Evolutionary conservation across 2,797 vertebrate species (phyloP), one percentile per base, ranked within the genome.

Genomic region (Distichodus sexfasciatus): DNA sequence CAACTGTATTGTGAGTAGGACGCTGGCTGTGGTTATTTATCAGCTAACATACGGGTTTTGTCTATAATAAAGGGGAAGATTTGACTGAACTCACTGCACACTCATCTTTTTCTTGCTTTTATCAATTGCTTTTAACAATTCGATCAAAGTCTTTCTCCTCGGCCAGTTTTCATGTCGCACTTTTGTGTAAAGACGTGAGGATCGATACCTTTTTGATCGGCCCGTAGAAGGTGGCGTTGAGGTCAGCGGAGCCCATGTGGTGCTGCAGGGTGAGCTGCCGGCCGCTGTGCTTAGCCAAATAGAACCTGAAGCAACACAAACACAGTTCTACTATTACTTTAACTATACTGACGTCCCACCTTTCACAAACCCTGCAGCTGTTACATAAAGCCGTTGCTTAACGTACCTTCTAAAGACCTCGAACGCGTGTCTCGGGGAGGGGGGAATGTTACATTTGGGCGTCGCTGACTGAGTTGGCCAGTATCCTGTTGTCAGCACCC

Each of bases 401-500:
- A 81, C 79, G 21, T 24, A 99, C 97, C 96, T 95, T 91, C 97
- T 95, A 89, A 99, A 99, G 82, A 99, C 95, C 90, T 99, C 97
- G 87, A 99, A 99, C 74, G 96, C 96, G 75, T 99, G 97, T 78
- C 96, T 90, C 23, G 97, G 95, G 72, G 97, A 96, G 75, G 95
- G 96, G 60, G 97, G 97, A 88, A 99, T 99, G 92, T 94, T 99
- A 86, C 97, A 99, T 88, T 99, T 99, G 87, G 97, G 97, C 85
- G 97, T 99, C 83, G 97, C 96, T 74, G 97, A 98, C 84, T 99
- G 97, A 66, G 96, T 99, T 69, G 97, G 97, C 97, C 97, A 99
- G 83, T 99, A 99, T 65, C 97, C 97, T 48, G 97, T 99, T 15
- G 97, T 99, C 82, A 99, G 90, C 75, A 99, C 97, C 82, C 97